phyloP scores from a whole-genome alignment of 2,797 vertebrate genomes.

The Hoplostethus atlanticus region DNA sequence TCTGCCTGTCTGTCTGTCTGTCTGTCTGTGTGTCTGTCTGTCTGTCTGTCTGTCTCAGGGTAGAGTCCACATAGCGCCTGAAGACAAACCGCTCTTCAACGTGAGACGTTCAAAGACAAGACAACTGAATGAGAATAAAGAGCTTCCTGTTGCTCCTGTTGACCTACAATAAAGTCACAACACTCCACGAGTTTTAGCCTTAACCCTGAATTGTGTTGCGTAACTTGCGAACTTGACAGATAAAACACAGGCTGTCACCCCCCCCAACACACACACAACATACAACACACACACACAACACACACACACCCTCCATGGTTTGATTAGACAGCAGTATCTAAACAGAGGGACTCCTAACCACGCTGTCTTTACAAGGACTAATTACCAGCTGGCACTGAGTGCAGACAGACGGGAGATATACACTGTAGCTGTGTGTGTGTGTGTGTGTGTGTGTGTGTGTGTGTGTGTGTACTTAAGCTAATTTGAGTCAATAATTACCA shows the following conservation, averaged over 20 bases:
- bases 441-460: conserved; percentile 17
- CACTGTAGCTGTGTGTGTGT: conserved; percentile 19
- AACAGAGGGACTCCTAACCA: conserved; percentile 77
- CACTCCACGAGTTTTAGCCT: conserved; percentile 70
- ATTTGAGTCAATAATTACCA: conserved; percentile 67
- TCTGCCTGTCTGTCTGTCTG: no score
- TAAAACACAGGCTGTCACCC: conserved; percentile 76
- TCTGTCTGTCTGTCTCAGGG: background rate
- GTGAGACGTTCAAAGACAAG: conserved; percentile 36
- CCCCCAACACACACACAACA: background rate
- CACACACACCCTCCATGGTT: conserved; percentile 43
- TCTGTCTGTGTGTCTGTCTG: background rate
- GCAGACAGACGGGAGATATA: conserved; percentile 74
- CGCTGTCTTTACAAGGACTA: conserved; percentile 77
- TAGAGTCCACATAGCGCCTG: no score
- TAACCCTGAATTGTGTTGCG: conserved; percentile 69
- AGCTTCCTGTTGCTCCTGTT: background rate
- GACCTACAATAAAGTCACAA: conserved; percentile 56
- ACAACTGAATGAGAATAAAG: conserved; percentile 45
- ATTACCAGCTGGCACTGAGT: conserved; percentile 76
- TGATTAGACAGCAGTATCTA: conserved; percentile 77
- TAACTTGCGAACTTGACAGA: conserved; percentile 76
- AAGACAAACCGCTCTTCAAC: conserved; percentile 34
- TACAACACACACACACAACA: no score
- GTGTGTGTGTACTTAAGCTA: conserved; percentile 47